phyloP scores from a whole-genome alignment of 2,888 invertebrate genomes.

The Seira musarum region DNA sequence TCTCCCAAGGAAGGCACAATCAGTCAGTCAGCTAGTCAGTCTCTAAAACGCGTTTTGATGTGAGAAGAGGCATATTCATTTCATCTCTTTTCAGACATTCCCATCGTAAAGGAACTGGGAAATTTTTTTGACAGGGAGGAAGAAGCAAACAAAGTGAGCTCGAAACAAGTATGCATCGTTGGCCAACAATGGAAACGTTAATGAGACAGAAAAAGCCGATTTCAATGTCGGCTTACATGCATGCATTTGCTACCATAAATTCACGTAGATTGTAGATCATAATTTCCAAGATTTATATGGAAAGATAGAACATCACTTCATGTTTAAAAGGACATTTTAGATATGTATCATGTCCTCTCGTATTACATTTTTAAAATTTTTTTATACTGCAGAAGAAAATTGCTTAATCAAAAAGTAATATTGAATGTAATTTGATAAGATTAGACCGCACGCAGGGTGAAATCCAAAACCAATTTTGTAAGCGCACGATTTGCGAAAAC shows the following conservation, averaged over 20 bases:
- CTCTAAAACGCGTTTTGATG: not conserved
- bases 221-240: constrained; percentile 57
- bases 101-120: too few relatives aligned
- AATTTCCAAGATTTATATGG: too few relatives aligned
- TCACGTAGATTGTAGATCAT: too few relatives aligned
- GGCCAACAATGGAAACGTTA: constrained; percentile 66
- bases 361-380: too few relatives aligned
- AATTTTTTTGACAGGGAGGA: constrained; percentile 25
- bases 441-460: not conserved
- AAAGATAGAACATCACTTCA: not conserved
- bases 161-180: constrained; percentile 57
- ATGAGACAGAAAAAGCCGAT: constrained; percentile 69
- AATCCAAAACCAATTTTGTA: constrained; percentile 9
- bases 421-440: too few relatives aligned
- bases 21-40: not conserved
- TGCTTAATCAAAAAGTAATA: too few relatives aligned
- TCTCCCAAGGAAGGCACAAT: not conserved
- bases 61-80: not conserved
- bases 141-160: constrained; percentile 45
- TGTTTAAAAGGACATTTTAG: too few relatives aligned
- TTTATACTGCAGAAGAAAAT: too few relatives aligned
- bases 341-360: too few relatives aligned
- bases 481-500: not conserved
- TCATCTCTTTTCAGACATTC: not conserved
- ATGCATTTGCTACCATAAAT: too few relatives aligned